These are phyloP conservation scores for Anthopleura sola DNA, from an alignment of 64 coral and sea anemone genomes.

Conservation along the genomic window DNA sequence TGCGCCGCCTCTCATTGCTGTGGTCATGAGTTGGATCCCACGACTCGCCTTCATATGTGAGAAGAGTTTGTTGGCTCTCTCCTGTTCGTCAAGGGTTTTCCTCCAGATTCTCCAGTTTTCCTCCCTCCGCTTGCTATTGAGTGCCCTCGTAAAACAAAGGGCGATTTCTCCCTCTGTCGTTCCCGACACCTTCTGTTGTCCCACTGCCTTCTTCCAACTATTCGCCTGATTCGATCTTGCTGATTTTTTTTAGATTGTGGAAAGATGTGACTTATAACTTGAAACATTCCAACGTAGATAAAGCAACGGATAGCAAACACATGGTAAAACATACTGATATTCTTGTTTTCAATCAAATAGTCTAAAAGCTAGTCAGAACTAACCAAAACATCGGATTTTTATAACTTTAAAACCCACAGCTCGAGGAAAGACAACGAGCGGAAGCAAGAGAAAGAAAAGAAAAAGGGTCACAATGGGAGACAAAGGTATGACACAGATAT, in stretches of 20 bases:
- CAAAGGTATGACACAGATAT: slow-evolving; percentile 58
- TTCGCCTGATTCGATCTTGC: neutral
- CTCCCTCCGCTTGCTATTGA: neutral
- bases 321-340: slow-evolving; percentile 41
- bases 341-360: neutral
- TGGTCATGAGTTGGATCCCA: too few relatives aligned
- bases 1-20: too few relatives aligned
- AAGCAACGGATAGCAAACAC: slow-evolving; percentile 85
- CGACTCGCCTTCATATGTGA: too few relatives aligned
- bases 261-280: slow-evolving; percentile 81
- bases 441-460: slow-evolving; percentile 94
- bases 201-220: neutral
- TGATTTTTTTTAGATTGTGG: slow-evolving; percentile 64
- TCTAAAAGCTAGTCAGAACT: too few relatives aligned
- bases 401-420: neutral
- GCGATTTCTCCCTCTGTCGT: neutral
- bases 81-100: too few relatives aligned
- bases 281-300: slow-evolving; percentile 77
- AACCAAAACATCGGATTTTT: neutral
- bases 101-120: too few relatives aligned
- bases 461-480: slow-evolving; percentile 73
- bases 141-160: neutral
- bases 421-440: slow-evolving; percentile 90
- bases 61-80: too few relatives aligned
- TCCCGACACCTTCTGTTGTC: neutral